A percentile compares a stretch with the other conserved stretches of the same genome.
These are phyloP conservation scores for Lichenostomus cassidix DNA, from an alignment of 2,113 vertebrate species.

Conservation along the genomic window DNA sequence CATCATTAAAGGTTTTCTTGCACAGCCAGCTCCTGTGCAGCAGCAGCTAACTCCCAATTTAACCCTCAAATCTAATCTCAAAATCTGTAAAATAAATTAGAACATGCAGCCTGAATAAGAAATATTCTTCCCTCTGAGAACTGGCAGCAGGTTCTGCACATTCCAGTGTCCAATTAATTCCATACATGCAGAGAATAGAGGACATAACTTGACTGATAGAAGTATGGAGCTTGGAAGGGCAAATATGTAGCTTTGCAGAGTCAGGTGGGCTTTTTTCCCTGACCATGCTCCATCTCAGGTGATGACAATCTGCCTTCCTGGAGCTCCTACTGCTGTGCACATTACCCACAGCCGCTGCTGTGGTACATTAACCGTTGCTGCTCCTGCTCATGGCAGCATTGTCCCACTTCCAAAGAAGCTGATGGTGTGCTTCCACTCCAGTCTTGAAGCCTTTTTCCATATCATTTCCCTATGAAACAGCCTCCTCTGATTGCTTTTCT, in stretches of 20 bases:
- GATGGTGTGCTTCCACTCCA: rapidly evolving
- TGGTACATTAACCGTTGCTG: not conserved
- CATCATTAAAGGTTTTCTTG: not conserved
- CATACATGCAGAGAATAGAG: not conserved
- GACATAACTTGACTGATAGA: rapidly evolving
- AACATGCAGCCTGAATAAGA: not conserved
- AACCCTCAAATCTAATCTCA: not conserved
- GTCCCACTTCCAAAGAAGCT: not conserved
- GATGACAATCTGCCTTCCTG: not conserved
- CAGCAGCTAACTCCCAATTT: not conserved
- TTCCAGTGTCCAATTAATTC: not conserved
- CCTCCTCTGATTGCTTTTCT: not conserved
- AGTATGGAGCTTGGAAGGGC: rapidly evolving
- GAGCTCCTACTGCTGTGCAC: not conserved
- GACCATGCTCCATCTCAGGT: not conserved
- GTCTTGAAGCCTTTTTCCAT: not conserved
- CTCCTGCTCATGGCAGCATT: not conserved
- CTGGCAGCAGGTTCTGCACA: not conserved
- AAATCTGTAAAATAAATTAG: not conserved
- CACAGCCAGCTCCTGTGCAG: not conserved
- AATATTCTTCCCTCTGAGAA: not conserved
- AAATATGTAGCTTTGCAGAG: not conserved
- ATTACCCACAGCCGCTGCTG: not conserved
- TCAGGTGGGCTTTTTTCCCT: not conserved
- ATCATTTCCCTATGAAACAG: not conserved